Percentiles rank a stretch among this genome's conserved stretches.
Conservation (phyloP, 2,797 vertebrate species). For the Echiichthys vipera region DNA sequence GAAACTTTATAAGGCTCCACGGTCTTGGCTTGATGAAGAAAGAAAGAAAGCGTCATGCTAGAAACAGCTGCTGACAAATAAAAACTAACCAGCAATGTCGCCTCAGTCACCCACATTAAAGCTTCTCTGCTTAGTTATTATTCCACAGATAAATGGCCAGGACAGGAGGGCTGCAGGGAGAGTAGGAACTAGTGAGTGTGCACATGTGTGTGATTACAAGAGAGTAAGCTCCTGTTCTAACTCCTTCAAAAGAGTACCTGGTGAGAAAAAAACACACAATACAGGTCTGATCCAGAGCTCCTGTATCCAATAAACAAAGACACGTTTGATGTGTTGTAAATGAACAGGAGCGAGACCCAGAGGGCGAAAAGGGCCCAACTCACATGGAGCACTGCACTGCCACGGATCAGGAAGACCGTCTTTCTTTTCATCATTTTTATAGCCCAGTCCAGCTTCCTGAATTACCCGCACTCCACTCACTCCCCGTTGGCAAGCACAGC, state of each 20-base stretch:
- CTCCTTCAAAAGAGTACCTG: conserved; percentile 55
- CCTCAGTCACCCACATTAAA: conserved; percentile 69
- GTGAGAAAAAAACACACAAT: conserved; percentile 53
- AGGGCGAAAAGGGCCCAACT: conserved; percentile 60
- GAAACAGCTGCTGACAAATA: conserved; percentile 64
- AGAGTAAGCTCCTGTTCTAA: conserved; percentile 15
- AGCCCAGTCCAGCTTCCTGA: conserved; percentile 75
- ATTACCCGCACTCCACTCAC: conserved; percentile 55
- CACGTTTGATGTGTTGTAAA: conserved; percentile 76
- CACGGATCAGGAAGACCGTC: conserved; percentile 68
- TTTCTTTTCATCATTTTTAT: conserved; percentile 85
- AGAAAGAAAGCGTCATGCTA: conserved; percentile 51
- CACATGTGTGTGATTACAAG: conserved; percentile 64
- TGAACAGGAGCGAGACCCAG: conserved; percentile 58
- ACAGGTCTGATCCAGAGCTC: conserved; percentile 54
- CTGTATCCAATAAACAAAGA: conserved; percentile 72
- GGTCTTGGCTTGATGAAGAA: conserved; percentile 34
- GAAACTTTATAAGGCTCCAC: conserved; percentile 36
- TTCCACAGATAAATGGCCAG: conserved; percentile 46
- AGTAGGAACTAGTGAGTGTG: conserved; percentile 18
- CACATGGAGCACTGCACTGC: conserved; percentile 47
- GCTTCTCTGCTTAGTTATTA: conserved; percentile 52
- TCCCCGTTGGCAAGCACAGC: conserved; percentile 62
- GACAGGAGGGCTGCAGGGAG: conserved; percentile 48
- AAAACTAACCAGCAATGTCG: conserved; percentile 68